phyloP scores from a whole-genome alignment of 2,113 vertebrate genomes.

The Morone saxatilis region DNA sequence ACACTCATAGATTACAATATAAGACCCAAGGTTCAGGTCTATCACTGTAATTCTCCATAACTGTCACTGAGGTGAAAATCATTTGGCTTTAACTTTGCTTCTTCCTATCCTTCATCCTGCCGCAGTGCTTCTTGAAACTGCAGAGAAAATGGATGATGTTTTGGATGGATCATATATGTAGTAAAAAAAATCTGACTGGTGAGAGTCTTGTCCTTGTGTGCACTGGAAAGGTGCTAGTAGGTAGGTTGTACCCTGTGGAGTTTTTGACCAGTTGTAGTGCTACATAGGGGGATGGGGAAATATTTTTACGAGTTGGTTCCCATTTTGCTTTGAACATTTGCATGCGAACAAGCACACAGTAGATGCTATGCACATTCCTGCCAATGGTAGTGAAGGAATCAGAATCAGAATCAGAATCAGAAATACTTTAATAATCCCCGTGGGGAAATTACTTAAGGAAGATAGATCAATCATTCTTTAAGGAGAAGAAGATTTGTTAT shows the following conservation, averaged over 20 bases:
- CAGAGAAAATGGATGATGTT: conserved; percentile 11
- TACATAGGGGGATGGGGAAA: too few relatives aligned
- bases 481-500: not conserved
- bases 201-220: not conserved
- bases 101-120: conserved; percentile 31
- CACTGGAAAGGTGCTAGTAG: not conserved
- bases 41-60: conserved; percentile 67
- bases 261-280: not conserved
- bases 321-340: not conserved
- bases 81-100: conserved; percentile 42
- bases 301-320: not conserved
- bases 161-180: not conserved
- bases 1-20: conserved; percentile 56
- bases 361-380: not conserved
- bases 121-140: conserved; percentile 20
- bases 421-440: too few relatives aligned
- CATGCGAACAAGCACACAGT: not conserved
- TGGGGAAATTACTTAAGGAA: too few relatives aligned
- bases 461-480: too few relatives aligned
- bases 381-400: too few relatives aligned
- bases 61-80: conserved; percentile 63
- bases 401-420: too few relatives aligned
- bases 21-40: conserved; percentile 62
- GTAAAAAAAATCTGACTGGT: not conserved
- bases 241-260: not conserved